Evolutionary conservation across 2,888 invertebrate genomes (phyloP), one percentile per base, ranked within the genome.

Genomic region (Marasmarcha lunaedactyla): DNA sequence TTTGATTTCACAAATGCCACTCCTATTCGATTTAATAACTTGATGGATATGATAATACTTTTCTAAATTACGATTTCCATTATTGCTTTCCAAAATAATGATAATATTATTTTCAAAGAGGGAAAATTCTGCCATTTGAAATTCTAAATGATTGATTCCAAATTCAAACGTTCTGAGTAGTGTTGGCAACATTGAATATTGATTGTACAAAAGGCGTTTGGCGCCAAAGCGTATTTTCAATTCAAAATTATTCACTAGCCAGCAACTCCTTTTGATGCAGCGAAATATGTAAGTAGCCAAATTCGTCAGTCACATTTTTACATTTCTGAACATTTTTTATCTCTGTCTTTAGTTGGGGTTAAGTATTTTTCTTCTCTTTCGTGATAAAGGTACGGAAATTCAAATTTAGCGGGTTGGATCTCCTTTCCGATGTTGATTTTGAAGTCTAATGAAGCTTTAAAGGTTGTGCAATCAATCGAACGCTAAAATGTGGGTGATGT

Each of bases 161-260:
- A 74, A 71, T 67, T 71, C 70, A 63, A 70, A 66, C 57, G 61
- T 59, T 52, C 52, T 61, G 55, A 62, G 57, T 63, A 63, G 68
- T 63, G 63, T 57, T 64, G 70, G 65, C 74, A 76, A 74, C 79
- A 77, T 77, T 71, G 81, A 81, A 78, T 84, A 84, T 84, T 84
- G 84, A 84, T 84, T 84, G 83, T 67, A 77, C 84, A 84, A 84
- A 84, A 84, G 83, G 78, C 72, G 73, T 67, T 71, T 61, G 59
- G 64, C 59, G 71, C 66, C 70, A 69, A 71, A 84, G 83, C 84
- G 84, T 84, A 84, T 84, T 84, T 64, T 81, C 79, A 69, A 84
- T 84, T 78, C 73, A 71, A 79, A 81, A 78, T 78, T 77, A 81
- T 84, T 84, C 79, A 55, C 58, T 61, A 67, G 57, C 65, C 60